phyloP scores from a whole-genome alignment of 2,113 vertebrate genomes.

The Protomyctophum bolini region DNA sequence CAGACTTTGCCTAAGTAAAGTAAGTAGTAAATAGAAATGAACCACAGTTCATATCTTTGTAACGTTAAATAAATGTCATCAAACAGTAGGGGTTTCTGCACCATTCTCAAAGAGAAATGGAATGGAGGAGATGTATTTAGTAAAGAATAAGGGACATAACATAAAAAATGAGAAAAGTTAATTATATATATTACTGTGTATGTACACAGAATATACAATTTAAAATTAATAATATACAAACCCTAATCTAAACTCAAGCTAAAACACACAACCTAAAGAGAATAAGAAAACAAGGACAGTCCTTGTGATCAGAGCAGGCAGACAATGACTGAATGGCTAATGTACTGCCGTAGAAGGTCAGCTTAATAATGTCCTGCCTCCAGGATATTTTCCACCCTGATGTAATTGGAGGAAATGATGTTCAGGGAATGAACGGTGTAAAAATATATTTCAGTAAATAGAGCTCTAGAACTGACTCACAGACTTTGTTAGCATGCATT shows the following conservation, averaged over 20 bases:
- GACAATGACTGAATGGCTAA: neutral
- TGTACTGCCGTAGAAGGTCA: constrained; percentile 26
- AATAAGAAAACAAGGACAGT: neutral
- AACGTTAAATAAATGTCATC: too few relatives aligned
- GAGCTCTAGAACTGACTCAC: constrained; percentile 20
- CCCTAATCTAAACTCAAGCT: too few relatives aligned
- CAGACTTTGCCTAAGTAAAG: too few relatives aligned
- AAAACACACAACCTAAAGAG: too few relatives aligned
- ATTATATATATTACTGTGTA: too few relatives aligned
- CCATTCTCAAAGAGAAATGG: neutral
- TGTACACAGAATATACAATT: too few relatives aligned
- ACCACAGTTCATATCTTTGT: too few relatives aligned
- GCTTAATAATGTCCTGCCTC: constrained; percentile 22
- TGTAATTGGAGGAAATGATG: constrained; percentile 1
- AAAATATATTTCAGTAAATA: constrained; percentile 22
- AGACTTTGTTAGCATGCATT: constrained; percentile 1
- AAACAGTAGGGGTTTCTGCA: neutral
- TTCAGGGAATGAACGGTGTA: constrained; percentile 21
- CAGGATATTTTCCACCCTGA: neutral
- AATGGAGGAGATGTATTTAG: neutral
- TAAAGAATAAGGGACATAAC: neutral
- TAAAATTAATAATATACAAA: too few relatives aligned
- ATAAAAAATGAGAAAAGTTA: neutral
- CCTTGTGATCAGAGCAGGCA: constrained; percentile 2
- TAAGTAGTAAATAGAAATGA: too few relatives aligned